Conservation (phyloP, 2,113 vertebrate genomes). For the Entelurus aequoreus region DNA sequence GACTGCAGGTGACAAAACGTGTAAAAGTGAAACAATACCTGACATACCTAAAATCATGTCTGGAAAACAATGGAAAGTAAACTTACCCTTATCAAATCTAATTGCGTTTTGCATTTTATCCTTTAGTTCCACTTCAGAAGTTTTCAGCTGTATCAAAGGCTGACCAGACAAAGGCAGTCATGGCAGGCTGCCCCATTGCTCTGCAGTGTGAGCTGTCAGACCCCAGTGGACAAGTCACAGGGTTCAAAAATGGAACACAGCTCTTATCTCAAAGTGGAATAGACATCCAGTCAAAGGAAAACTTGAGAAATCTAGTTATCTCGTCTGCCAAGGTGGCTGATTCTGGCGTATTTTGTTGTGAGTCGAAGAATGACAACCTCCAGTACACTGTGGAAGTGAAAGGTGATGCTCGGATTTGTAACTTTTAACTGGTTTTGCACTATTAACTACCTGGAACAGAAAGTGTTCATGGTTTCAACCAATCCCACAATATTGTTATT, state of each 20-base stretch:
- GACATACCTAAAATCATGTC: no score
- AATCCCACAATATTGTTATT: no score
- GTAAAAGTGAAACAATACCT: no score
- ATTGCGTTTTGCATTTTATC: conserved; percentile 50
- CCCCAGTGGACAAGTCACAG: conserved; percentile 52
- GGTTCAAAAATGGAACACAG: conserved; percentile 63
- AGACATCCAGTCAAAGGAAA: conserved; percentile 63
- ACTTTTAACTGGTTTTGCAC: conserved; percentile 29
- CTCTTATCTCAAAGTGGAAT: conserved; percentile 48
- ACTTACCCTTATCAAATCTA: conserved; percentile 1
- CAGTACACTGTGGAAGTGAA: conserved; percentile 69
- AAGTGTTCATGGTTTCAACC: no score
- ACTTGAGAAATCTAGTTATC: conserved; percentile 57
- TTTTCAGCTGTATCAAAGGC: conserved; percentile 58
- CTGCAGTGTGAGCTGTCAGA: conserved; percentile 64
- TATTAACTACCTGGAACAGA: no score
- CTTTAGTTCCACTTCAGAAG: conserved; percentile 63
- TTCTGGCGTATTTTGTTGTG: conserved; percentile 62
- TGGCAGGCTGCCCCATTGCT: conserved; percentile 49
- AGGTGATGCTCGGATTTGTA: conserved; percentile 60
- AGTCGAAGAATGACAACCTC: conserved; percentile 65
- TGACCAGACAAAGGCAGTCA: conserved; percentile 56
- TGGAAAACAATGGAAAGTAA: no score
- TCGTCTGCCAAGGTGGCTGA: conserved; percentile 62
- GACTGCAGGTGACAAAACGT: no score